Conservation (phyloP, 30 jellyfish, hydroid and myxozoan species). For the Chironex yamaguchii region DNA sequence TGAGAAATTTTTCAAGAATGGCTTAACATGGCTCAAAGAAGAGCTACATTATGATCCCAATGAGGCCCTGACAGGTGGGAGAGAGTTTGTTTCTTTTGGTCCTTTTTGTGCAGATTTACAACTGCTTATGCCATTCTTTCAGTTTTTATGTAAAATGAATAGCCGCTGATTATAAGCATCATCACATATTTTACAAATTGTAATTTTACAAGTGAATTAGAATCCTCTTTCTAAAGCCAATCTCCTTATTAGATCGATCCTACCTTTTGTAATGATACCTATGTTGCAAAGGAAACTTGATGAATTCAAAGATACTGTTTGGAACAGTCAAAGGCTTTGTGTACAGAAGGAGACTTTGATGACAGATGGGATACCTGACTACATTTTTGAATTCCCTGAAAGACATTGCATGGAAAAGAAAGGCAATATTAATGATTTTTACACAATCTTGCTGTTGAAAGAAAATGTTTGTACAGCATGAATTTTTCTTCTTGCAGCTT, state of each 20-base stretch:
- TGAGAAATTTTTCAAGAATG: conserved; percentile 45
- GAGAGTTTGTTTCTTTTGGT: not conserved
- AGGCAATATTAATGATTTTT: conserved; percentile 2
- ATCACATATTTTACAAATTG: not conserved
- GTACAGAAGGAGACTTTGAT: conserved; percentile 15
- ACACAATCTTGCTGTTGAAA: too few relatives aligned
- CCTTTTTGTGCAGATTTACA: not conserved
- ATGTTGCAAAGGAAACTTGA: conserved; percentile 30
- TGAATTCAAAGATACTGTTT: conserved; percentile 11
- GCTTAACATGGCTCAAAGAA: conserved; percentile 35
- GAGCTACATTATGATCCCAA: conserved; percentile 36
- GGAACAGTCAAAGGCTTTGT: conserved; percentile 41
- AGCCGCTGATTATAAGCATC: too few relatives aligned
- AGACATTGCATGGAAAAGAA: conserved; percentile 4
- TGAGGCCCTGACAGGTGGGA: too few relatives aligned
- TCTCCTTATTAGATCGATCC: conserved; percentile 9
- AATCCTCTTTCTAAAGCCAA: not conserved
- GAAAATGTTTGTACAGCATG: too few relatives aligned
- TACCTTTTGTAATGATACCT: conserved; percentile 31
- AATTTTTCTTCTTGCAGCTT: too few relatives aligned
- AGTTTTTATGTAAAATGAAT: too few relatives aligned
- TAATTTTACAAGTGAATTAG: not conserved
- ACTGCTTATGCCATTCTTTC: not conserved
- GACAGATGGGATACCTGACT: conserved; percentile 67
- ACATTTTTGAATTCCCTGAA: conserved; percentile 60